phyloP scores from a whole-genome alignment of 1,140 invertebrate genomes.

The Drosophila auraria region DNA sequence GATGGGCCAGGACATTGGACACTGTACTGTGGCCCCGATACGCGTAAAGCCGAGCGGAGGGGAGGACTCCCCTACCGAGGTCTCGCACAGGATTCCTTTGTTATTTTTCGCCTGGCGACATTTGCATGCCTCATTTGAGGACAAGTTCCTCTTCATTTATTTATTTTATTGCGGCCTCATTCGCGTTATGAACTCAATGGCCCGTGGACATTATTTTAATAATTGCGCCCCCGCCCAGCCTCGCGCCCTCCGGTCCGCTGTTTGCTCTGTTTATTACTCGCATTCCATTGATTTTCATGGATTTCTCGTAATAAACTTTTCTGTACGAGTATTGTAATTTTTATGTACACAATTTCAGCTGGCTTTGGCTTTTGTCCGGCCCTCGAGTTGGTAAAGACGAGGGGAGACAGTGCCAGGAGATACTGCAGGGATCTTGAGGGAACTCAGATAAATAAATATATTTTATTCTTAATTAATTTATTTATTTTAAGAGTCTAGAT shows the following conservation, averaged over 20 bases:
- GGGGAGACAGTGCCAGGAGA: background rate
- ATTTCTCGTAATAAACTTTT: constrained; percentile 75
- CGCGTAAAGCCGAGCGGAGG: constrained; percentile 2
- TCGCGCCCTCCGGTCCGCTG: background rate
- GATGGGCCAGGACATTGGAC: constrained; percentile 30
- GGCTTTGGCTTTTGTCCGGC: background rate
- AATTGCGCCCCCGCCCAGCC: constrained; percentile 60
- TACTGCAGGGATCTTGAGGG: background rate
- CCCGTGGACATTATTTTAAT: constrained; percentile 82
- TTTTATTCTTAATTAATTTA: background rate
- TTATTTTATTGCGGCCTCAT: constrained; percentile 85
- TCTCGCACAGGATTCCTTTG: constrained; percentile 20
- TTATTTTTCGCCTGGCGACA: constrained; percentile 55
- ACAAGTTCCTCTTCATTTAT: constrained; percentile 84
- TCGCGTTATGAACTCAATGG: constrained; percentile 85
- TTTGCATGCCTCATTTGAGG: constrained; percentile 82
- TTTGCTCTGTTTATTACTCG: constrained; percentile 70
- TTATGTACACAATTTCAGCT: constrained; percentile 42
- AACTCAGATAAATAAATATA: background rate
- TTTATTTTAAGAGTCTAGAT: too few species aligned
- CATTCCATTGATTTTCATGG: constrained; percentile 84
- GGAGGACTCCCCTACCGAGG: constrained; percentile 2
- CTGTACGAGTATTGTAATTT: constrained; percentile 60
- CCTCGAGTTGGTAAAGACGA: background rate
- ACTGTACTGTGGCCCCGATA: constrained; percentile 20